A percentile compares a stretch with the other conserved stretches of the same genome.
Evolutionary conservation across 2,113 vertebrate species (phyloP).

Genomic region (Chelonoidis abingdonii): DNA sequence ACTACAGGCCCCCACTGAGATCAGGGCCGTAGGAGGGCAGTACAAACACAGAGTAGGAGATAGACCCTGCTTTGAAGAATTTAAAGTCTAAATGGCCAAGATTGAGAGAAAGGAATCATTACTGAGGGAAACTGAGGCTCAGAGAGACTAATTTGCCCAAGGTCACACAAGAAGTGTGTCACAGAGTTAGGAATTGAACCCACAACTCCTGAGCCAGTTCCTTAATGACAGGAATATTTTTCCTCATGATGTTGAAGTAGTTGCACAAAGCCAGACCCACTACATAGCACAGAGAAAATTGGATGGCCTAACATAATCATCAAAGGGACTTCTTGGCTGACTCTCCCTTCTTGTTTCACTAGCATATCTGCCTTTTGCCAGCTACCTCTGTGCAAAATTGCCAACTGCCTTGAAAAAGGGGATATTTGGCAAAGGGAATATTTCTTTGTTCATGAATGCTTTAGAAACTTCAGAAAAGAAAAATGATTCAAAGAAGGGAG

Average conservation of each 20-base stretch:
- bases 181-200: neutral
- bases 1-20: neutral
- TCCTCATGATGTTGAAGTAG: neutral
- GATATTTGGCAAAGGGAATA: neutral
- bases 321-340: rapidly evolving
- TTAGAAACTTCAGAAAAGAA: neutral
- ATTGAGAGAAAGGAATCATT: neutral
- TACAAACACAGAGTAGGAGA: neutral
- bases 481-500: conserved; percentile 31
- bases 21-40: neutral
- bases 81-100: neutral
- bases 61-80: neutral
- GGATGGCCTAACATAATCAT: rapidly evolving
- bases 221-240: neutral
- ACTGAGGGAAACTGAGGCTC: neutral
- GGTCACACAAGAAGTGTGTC: neutral
- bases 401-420: neutral
- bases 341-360: rapidly evolving
- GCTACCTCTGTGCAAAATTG: neutral
- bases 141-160: neutral
- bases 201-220: neutral
- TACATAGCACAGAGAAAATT: rapidly evolving
- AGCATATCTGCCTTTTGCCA: neutral
- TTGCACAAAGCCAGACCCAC: neutral
- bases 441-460: neutral